Evolutionary conservation across 2,797 vertebrate species (phyloP), one percentile per base, ranked within the genome.

Genomic region (Hybognathus amarus): DNA sequence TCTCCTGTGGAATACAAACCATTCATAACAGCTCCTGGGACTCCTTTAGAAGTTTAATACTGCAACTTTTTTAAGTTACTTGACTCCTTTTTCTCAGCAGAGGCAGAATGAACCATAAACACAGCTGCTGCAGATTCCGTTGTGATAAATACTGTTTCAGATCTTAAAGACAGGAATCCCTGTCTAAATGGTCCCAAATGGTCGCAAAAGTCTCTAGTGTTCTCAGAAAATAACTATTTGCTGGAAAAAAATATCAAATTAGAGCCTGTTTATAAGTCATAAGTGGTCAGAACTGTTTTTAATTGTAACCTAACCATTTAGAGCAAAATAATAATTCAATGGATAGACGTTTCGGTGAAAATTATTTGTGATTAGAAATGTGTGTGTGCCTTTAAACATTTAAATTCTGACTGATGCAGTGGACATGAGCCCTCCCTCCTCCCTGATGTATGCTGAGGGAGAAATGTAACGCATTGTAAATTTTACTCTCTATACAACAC

Each of bases 381-480:
- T 20, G 59, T n/a, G 56, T 54, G 24, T n/a, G 56, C 20, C 7
- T 83, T 80, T 75, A 54, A 85, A 75, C 47, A 77, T 70, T 50
- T 20, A 2, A 45, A 67, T 76, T 77, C 47, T 40, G 61, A 47
- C 77, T 82, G 73, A 67, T 82, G 81, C 24, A 24, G 70, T 67
- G 50, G 80, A 85, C 71, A 59, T 77, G 38, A 78, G 22, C 68
- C 38, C 50, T 64, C 15, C 67, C 38, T 74, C 63, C 63, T 70
- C 66, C 80, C 86, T 30, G 86, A 71, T 85, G 67, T 84, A 87
- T 85, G 85, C 90, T 88, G 83, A 89, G 81, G 83, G 87, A 83
- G 77, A 92, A 94, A 92, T 94, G 93, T 93, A 89, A 85, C 91
- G 92, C 91, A 88, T 91, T 93, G 93, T 95, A 93, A 93, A 93